Conservation (phyloP, 2,113 vertebrate genomes). For the Pygathrix nemaeus region DNA sequence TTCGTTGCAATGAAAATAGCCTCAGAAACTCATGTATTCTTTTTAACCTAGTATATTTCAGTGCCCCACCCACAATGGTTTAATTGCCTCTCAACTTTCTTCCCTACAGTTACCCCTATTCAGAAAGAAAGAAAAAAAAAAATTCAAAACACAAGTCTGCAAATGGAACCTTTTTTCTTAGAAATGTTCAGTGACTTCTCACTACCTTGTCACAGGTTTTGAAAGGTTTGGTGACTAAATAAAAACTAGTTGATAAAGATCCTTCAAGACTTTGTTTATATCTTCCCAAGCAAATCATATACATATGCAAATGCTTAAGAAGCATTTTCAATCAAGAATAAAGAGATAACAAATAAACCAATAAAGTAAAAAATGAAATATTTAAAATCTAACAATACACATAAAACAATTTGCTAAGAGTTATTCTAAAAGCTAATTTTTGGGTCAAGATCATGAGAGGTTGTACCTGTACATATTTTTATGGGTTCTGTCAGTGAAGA, state of each 20-base stretch:
- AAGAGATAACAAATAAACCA: background rate
- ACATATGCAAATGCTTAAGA: background rate
- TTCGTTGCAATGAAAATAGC: background rate
- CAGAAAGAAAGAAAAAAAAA: background rate
- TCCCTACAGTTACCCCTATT: background rate
- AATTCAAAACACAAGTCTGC: background rate
- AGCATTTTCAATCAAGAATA: background rate
- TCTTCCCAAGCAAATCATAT: background rate
- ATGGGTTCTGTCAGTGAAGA: background rate
- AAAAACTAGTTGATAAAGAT: background rate
- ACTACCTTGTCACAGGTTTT: background rate
- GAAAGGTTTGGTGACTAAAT: background rate
- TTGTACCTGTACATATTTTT: background rate
- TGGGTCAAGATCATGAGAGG: background rate
- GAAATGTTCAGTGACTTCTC: background rate
- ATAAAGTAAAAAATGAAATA: background rate
- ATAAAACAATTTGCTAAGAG: background rate
- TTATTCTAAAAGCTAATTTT: background rate
- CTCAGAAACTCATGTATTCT: background rate
- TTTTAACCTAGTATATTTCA: background rate
- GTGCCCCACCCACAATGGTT: fast-evolving
- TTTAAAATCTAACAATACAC: background rate
- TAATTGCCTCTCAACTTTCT: background rate
- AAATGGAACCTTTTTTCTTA: background rate
- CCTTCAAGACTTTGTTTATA: background rate